Base-by-base conservation (phyloP, 2,113 vertebrate species). In the Nothocercus nigrocapillus region DNA sequence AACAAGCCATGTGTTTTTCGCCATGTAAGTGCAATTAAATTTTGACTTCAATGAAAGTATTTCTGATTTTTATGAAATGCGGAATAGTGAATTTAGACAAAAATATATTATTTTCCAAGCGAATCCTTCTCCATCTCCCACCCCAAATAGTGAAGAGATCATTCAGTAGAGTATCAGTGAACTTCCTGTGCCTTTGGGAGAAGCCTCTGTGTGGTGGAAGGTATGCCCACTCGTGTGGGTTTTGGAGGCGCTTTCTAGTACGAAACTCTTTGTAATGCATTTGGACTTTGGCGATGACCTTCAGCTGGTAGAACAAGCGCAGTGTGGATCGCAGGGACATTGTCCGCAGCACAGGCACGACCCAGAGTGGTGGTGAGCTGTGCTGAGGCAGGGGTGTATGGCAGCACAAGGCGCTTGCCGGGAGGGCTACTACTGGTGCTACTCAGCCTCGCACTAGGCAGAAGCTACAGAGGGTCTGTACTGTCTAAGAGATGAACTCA, bases 61-160 rank as follows among this genome's bases (percentile, higher is more conserved):
- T 73, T 91, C 47, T 64, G 30, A 62, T 51, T 94, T 89, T 91
- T 93, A 40, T 68, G 44, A 18, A 77, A 64, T 20, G 9, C 36
- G 59, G 36, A 80, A 81, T 34, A 44, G 16, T 36, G 32, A 75
- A 79, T 79, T 93, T 73, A 66, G 49, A 18, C 28, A 78, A 80
- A 90, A 62, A 3, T 2, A 0, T 42, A 12, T 12, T 21, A 44
- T 5, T 56, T 90, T 87, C 30, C 10, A 54, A 61, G 38, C 67
- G 27, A 69, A 58, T 3, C 5, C 45, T 30, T 81, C 6, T 73
- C 38, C 4, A 68, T 21, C 47, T 84, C 30, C 30, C 7, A 12
- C 28, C 20, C 5, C 28, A 72, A 81, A 69, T 11, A 64, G 14
- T 6, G 15, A 90, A 82, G 11, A 51, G 9, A 10, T 76, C 6